Evolutionary conservation across 1,140 invertebrate genomes (phyloP).

Genomic region (Pseudomyrmex gracilis): DNA sequence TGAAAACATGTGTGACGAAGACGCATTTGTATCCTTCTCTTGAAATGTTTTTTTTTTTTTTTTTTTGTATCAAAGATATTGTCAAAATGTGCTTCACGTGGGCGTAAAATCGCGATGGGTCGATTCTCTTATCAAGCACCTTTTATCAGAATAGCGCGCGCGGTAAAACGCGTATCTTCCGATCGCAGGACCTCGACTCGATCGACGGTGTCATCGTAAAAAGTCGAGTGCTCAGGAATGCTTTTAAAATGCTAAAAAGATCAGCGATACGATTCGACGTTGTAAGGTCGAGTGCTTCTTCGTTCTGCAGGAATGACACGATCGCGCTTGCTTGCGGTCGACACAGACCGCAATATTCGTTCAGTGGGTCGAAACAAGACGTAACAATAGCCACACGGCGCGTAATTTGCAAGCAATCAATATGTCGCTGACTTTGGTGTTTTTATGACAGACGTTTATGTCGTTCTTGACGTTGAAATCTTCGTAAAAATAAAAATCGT

Average conservation of each 20-base stretch:
- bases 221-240: slow-evolving; percentile 67
- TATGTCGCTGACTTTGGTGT: neutral
- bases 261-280: slow-evolving; percentile 44
- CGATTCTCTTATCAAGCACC: slow-evolving; percentile 63
- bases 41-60: no score
- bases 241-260: slow-evolving; percentile 77
- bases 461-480: neutral
- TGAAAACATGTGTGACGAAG: no score
- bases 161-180: slow-evolving; percentile 47
- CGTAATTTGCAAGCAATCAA: slow-evolving; percentile 31
- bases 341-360: slow-evolving; percentile 15
- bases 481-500: no score
- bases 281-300: slow-evolving; percentile 36
- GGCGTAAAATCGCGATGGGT: slow-evolving; percentile 64
- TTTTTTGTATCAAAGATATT: no score
- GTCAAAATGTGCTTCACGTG: slow-evolving; percentile 42
- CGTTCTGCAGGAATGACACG: neutral
- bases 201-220: slow-evolving; percentile 58
- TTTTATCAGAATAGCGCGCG: slow-evolving; percentile 64
- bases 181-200: slow-evolving; percentile 57
- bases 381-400: neutral
- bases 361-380: slow-evolving; percentile 30
- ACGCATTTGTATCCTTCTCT: no score
- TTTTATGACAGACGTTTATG: neutral
- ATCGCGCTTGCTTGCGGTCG: slow-evolving; percentile 13